These are phyloP conservation scores for Cyphomyrmex costatus DNA, from an alignment of 1,140 invertebrate genomes.

Conservation along the genomic window DNA sequence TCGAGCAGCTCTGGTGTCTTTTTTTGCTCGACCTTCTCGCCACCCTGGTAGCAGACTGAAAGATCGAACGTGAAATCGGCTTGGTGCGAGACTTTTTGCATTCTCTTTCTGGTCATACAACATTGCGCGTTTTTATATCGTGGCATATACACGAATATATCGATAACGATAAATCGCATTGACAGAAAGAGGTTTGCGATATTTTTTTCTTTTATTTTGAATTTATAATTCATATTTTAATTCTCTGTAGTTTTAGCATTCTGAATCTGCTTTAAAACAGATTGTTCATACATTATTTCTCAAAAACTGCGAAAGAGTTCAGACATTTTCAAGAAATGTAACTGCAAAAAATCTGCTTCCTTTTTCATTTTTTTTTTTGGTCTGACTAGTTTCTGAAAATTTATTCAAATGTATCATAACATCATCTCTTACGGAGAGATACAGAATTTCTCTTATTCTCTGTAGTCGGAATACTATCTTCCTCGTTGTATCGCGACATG, in stretches of 20 bases:
- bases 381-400: constrained; percentile 3
- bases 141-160: not conserved
- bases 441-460: constrained; percentile 13
- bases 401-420: constrained; percentile 16
- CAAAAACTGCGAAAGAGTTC: not conserved
- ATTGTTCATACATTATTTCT: too few species aligned
- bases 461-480: constrained; percentile 6
- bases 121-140: constrained; percentile 17
- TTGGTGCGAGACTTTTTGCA: constrained; percentile 17
- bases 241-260: not conserved
- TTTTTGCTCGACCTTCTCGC: constrained; percentile 26
- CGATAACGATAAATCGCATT: constrained; percentile 25
- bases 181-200: not conserved
- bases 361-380: not conserved
- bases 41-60: constrained; percentile 39
- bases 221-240: not conserved
- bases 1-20: constrained; percentile 11
- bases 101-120: constrained; percentile 31
- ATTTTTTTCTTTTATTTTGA: not conserved
- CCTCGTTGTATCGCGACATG: not conserved
- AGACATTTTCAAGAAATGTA: not conserved
- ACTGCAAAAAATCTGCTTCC: not conserved
- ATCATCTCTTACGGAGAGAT: not conserved
- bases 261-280: not conserved
- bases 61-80: constrained; percentile 37